Evolutionary conservation across 1,140 invertebrate species (phyloP).

Genomic region (Tetraneura akinire): DNA sequence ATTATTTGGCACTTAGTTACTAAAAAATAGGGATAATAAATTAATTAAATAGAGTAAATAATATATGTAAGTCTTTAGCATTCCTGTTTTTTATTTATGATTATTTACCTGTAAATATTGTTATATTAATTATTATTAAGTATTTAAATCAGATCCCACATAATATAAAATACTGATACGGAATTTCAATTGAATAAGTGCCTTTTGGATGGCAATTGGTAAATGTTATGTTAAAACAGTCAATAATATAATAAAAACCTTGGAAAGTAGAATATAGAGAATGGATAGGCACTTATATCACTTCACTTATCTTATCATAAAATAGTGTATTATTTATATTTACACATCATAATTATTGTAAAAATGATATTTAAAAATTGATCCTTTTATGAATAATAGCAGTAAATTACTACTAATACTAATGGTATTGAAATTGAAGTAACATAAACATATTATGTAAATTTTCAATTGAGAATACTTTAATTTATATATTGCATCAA

Average conservation of each 20-base stretch:
- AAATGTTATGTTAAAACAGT: not conserved
- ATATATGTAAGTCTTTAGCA: conserved; percentile 15
- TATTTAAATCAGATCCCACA: not conserved
- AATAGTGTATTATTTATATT: no score
- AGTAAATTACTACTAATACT: no score
- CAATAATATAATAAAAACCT: not conserved
- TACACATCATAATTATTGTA: no score
- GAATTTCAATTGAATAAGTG: not conserved
- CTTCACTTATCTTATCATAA: no score
- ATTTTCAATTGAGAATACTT: no score
- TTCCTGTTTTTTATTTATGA: conserved; percentile 36
- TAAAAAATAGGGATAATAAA: conserved; percentile 33
- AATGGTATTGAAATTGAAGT: no score
- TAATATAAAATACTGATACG: not conserved
- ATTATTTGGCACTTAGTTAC: conserved; percentile 40
- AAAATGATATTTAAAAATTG: no score
- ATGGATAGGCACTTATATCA: no score
- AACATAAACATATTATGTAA: no score
- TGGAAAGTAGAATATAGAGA: not conserved
- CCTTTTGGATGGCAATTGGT: not conserved
- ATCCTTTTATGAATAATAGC: no score
- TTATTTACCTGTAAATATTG: conserved; percentile 10
- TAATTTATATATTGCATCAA: no score
- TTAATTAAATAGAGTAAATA: conserved; percentile 13
- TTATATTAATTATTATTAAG: not conserved